A percentile compares a stretch with the other conserved stretches of the same genome.
These are phyloP conservation scores for Pangasius sanitwongsei DNA, from an alignment of 2,797 vertebrate genomes.

Conservation along the genomic window DNA sequence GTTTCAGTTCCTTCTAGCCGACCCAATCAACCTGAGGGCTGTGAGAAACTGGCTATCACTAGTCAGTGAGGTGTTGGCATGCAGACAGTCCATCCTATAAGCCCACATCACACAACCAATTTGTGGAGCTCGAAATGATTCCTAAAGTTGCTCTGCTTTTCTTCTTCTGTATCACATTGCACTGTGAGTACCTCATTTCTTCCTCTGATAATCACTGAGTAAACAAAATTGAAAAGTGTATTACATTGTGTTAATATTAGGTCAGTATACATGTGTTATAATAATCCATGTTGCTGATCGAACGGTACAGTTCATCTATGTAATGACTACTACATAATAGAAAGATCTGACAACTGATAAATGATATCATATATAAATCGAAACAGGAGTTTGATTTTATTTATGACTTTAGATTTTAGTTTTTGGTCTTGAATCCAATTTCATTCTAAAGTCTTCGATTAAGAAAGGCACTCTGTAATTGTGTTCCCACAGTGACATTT, in stretches of 20 bases:
- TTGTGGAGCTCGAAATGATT: slow-evolving; percentile 28
- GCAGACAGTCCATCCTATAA: background rate
- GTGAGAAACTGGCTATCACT: background rate
- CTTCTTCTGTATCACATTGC: slow-evolving; percentile 32
- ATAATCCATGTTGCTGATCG: background rate
- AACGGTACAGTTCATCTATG: background rate
- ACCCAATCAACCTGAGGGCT: slow-evolving; percentile 11
- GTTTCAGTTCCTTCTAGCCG: slow-evolving; percentile 40
- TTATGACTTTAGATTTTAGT: background rate
- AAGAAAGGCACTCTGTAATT: background rate
- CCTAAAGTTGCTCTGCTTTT: slow-evolving; percentile 32
- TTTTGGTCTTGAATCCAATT: background rate
- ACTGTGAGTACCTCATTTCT: slow-evolving; percentile 37
- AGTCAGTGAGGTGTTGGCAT: background rate
- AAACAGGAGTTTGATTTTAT: background rate
- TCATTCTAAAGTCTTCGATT: background rate
- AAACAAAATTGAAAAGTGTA: background rate
- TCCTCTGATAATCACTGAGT: background rate
- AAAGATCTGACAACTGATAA: background rate
- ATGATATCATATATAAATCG: background rate
- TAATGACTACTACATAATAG: background rate
- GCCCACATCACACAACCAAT: background rate
- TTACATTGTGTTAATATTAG: background rate
- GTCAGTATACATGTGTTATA: background rate
- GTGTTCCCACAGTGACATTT: background rate